Base-by-base conservation (phyloP, 1,140 invertebrate genomes). In the Lethrus apterus region DNA sequence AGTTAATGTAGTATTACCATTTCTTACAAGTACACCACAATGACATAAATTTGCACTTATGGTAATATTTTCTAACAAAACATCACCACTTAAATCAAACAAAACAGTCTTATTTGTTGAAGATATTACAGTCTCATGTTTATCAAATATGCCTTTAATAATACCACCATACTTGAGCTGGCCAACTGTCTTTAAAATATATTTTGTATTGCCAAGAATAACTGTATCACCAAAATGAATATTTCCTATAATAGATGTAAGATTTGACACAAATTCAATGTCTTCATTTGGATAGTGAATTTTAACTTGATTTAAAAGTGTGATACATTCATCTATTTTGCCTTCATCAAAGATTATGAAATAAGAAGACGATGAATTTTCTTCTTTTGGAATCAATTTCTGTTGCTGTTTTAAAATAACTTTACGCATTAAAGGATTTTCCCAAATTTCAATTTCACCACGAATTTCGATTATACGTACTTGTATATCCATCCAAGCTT, bases 361-460 rank as follows among this genome's bases (percentile, higher is more conserved):
- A n/a, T 55, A 40, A 53, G 33, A 30, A 17, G 36, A 23, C 30
- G 17, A 2, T 26, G 15, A 30, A 21, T 54, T 30, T 31, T 11
- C 46, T 64, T 29, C 55, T 43, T 50, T 46, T 47, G 23, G 44
- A 41, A 51, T 51, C 4, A 51, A 44, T 62, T 35, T 46, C 40
- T 50, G 59, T 35, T 57, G 50, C 20, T 50, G 58, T 45, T 49
- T 62, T 7, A 55, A 55, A 14, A 64, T 65, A 31, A 76, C 68
- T 4, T 70, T 65, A 30, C 78, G 65, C 62, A 79, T 70, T 2
- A 69, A 65, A 2, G 76, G 72, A 63, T 79, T 79, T 56, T 80
- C 77, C 0, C 78, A 52, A 5, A 79, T 65, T 44, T 78, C 75
- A 50, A 80, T 70, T 50, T 80, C 77, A n/a, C 66, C 70, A 46